Conservation (phyloP, 2,113 vertebrate genomes). For the Sprattus sprattus region DNA sequence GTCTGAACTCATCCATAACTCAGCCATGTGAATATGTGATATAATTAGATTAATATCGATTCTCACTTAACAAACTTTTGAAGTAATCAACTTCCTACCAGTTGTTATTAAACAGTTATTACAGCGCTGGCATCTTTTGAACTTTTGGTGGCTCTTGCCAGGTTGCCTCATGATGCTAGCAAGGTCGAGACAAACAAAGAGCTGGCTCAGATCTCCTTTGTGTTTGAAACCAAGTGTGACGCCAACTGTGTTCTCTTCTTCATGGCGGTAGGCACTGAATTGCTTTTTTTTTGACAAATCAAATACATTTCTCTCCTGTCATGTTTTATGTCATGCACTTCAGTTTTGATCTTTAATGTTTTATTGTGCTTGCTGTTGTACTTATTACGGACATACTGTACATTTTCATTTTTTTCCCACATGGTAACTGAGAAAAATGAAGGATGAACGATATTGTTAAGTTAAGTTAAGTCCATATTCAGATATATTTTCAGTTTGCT, state of each 20-base stretch:
- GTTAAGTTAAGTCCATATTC: no score
- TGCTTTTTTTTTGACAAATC: background rate
- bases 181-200: conserved; percentile 76
- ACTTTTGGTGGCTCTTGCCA: conserved; percentile 50
- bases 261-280: conserved; percentile 76
- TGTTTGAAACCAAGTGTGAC: conserved; percentile 87
- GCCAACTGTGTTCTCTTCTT: conserved; percentile 85
- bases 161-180: conserved; percentile 68
- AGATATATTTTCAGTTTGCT: no score
- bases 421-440: no score
- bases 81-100: no score
- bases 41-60: no score
- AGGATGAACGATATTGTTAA: no score
- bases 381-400: no score
- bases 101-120: background rate
- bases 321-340: background rate
- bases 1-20: no score
- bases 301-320: no score
- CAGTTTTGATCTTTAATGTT: background rate
- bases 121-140: background rate
- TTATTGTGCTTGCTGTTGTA: background rate
- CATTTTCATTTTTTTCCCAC: no score
- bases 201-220: conserved; percentile 84
- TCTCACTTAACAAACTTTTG: no score
- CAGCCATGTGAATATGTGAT: no score